Base-by-base conservation (phyloP, 2,113 vertebrate genomes). In the Galeopterus variegatus region DNA sequence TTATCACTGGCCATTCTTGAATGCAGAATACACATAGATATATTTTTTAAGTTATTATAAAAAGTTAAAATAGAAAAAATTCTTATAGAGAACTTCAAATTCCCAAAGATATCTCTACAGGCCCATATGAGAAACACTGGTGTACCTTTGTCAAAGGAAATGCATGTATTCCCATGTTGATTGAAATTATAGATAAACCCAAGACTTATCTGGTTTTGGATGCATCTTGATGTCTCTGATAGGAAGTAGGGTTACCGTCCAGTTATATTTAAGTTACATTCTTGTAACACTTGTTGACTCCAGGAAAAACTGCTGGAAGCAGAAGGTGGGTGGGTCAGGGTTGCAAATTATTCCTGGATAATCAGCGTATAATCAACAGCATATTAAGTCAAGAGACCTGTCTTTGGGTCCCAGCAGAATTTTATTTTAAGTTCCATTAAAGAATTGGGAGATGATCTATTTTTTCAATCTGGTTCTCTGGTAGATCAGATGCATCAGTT, bases 391-490 rank as follows among this genome's bases (percentile, higher is more conserved):
- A 89, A 90, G 56, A 89, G 72, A 93, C 45, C 56, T 70, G 58
- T 52, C 36, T 88, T 95, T 76, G 50, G 48, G 52, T 96, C 19
- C 50, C 76, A 23, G 13, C 17, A 18, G 48, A 93, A 76, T 86
- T 93, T 70, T 87, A 62, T 75, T 83, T 88, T 87, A 79, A 82
- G 41, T 91, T 94, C 67, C 8, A 26, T 7, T 24, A 10, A 84
- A n/a, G 28, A 95, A 88, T 50, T 86, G 69, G 45, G 28, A 82
- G 67, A 62, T 60, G 8, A 79, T 88, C 45, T 90, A 3, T 92
- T 97, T 98, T 94, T 50, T 50, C 24, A 60, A 11, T 60, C 58
- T 96, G 65, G 50, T 77, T 96, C 50, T 45, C 72, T 84, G 36
- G 45, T 82, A 96, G 96, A 92, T 41, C 50, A 76, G 56, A 88